Conservation (phyloP, 2,797 vertebrate genomes). For the Rhynchotus rufescens region DNA sequence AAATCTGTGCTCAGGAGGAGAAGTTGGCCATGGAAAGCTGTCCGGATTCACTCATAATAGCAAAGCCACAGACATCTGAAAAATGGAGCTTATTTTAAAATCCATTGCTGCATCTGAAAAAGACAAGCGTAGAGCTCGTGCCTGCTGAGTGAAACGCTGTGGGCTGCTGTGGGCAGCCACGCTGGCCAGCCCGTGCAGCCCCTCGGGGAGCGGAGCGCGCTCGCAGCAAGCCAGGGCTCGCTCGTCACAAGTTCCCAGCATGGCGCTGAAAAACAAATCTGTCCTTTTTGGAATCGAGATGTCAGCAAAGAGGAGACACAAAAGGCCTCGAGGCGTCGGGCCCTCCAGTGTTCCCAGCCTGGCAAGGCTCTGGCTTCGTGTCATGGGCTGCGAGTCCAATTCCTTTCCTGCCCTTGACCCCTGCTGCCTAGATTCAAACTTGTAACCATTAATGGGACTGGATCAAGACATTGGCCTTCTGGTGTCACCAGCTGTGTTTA, state of each 20-base stretch:
- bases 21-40: neutral
- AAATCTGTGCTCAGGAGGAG: neutral
- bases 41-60: neutral
- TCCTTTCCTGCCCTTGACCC: constrained; percentile 83
- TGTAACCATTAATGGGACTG: constrained; percentile 81
- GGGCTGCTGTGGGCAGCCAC: neutral
- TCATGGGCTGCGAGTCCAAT: constrained; percentile 80
- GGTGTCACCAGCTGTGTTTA: constrained; percentile 79
- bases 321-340: constrained; percentile 31
- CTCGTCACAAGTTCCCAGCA: constrained; percentile 20
- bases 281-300: constrained; percentile 41
- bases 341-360: constrained; percentile 67
- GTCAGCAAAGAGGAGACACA: constrained; percentile 56
- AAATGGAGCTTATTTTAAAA: neutral
- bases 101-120: neutral
- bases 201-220: neutral
- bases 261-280: constrained; percentile 22
- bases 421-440: constrained; percentile 81
- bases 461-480: constrained; percentile 78
- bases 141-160: neutral
- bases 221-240: constrained; percentile 27
- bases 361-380: constrained; percentile 72
- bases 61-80: neutral
- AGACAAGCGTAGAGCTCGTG: neutral
- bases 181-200: neutral